These are phyloP conservation scores for Acomys russatus DNA, from an alignment of 2,797 vertebrate species.

Conservation along the genomic window DNA sequence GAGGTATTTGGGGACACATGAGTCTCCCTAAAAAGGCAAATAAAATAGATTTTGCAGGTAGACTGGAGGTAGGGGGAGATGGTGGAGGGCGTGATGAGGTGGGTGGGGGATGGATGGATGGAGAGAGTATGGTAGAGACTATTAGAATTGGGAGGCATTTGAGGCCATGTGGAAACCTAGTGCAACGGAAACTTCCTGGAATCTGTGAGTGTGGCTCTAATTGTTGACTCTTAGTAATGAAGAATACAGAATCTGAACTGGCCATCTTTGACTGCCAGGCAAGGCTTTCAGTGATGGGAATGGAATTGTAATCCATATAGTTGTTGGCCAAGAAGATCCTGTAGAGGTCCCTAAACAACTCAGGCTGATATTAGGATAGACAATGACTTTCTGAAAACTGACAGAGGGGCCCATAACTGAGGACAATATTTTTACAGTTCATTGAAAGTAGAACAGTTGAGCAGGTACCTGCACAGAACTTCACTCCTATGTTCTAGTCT, in stretches of 20 bases:
- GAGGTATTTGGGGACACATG: not conserved
- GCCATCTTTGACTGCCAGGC: not conserved
- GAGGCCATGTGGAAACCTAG: rapidly evolving
- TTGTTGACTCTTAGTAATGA: too few relatives aligned
- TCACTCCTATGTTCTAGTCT: not conserved
- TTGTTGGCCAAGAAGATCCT: too few relatives aligned
- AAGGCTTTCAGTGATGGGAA: not conserved
- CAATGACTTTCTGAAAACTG: not conserved
- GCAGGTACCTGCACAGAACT: not conserved
- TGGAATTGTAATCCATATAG: not conserved
- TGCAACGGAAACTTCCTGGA: not conserved
- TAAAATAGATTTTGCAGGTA: not conserved
- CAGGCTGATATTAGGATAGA: not conserved
- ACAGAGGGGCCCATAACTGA: too few relatives aligned
- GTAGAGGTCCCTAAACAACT: too few relatives aligned
- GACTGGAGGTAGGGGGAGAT: rapidly evolving
- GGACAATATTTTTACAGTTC: not conserved
- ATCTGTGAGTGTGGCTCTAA: not conserved
- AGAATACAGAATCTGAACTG: not conserved
- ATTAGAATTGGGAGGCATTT: not conserved
- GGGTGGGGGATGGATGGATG: not conserved
- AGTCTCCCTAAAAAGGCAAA: too few relatives aligned
- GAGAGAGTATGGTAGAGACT: not conserved
- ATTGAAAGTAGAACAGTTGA: too few relatives aligned
- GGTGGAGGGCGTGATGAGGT: not conserved